Evolutionary conservation across 2,113 vertebrate species (phyloP).

Genomic region (Potamarius usumacintae): DNA sequence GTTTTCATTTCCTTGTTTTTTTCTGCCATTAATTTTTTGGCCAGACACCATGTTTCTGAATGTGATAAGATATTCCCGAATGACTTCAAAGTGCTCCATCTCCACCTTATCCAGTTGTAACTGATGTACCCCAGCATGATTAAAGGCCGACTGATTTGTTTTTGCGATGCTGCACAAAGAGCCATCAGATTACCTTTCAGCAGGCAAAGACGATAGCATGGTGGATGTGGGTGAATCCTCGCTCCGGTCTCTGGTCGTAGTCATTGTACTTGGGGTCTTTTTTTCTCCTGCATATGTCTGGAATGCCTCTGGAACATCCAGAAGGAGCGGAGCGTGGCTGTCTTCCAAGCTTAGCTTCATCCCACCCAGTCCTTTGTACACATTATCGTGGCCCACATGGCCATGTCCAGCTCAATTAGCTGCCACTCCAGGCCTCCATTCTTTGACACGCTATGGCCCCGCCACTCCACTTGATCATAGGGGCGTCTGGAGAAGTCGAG

Average conservation of each 20-base stretch:
- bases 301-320: neutral
- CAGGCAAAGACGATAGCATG: constrained; percentile 2
- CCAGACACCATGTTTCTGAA: neutral
- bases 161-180: constrained; percentile 28
- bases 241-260: neutral
- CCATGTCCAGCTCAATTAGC: constrained; percentile 21
- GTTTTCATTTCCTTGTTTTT: neutral
- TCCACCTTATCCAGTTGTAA: constrained; percentile 21
- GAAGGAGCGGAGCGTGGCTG: neutral
- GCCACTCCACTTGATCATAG: constrained; percentile 7
- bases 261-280: neutral
- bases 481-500: constrained; percentile 38
- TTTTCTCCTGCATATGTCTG: neutral
- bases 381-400: constrained; percentile 35
- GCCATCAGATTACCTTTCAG: constrained; percentile 23
- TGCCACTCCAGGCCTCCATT: constrained; percentile 21
- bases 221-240: neutral
- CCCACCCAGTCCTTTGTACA: constrained; percentile 4
- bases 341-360: neutral
- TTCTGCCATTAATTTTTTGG: constrained; percentile 30
- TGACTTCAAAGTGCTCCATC: constrained; percentile 26
- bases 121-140: constrained; percentile 9
- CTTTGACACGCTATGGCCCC: constrained; percentile 28
- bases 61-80: constrained; percentile 10
- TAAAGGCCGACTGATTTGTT: constrained; percentile 25